Percentiles rank a stretch among this genome's conserved stretches.
Conservation (phyloP, 2,888 invertebrate species). For the Drosophila borborema region DNA sequence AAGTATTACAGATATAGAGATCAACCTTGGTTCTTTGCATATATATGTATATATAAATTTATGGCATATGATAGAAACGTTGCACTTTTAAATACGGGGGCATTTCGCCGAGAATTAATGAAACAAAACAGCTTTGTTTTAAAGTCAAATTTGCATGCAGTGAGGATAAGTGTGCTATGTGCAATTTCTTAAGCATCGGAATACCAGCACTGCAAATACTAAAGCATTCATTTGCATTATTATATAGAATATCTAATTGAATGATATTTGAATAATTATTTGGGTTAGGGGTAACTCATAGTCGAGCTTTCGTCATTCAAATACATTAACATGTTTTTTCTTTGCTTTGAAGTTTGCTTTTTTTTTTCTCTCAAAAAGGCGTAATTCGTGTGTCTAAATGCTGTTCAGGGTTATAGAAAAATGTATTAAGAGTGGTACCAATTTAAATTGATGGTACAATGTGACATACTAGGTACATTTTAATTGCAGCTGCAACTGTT, state of each 20-base stretch:
- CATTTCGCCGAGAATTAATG: neutral
- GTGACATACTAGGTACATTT: neutral
- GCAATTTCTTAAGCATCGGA: neutral
- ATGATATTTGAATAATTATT: slow-evolving; percentile 1
- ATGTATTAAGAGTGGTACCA: neutral
- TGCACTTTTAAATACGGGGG: neutral
- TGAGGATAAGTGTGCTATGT: neutral
- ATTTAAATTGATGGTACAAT: neutral
- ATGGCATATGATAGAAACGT: neutral
- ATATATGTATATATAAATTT: neutral
- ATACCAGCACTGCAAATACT: neutral
- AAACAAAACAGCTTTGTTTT: neutral
- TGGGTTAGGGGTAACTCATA: slow-evolving; percentile 4
- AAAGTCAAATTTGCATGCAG: neutral
- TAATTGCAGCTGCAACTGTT: neutral
- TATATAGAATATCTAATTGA: neutral
- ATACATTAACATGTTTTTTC: neutral
- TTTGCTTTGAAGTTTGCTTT: neutral
- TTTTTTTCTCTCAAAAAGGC: neutral
- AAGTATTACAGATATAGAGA: neutral
- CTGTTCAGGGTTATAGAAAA: slow-evolving; percentile 27
- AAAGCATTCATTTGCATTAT: slow-evolving; percentile 3
- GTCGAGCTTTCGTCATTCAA: slow-evolving; percentile 1
- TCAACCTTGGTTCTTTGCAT: neutral
- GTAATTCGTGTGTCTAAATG: slow-evolving; percentile 20